These are phyloP conservation scores for Aix galericulata DNA, from an alignment of 2,113 vertebrate species.

Conservation along the genomic window DNA sequence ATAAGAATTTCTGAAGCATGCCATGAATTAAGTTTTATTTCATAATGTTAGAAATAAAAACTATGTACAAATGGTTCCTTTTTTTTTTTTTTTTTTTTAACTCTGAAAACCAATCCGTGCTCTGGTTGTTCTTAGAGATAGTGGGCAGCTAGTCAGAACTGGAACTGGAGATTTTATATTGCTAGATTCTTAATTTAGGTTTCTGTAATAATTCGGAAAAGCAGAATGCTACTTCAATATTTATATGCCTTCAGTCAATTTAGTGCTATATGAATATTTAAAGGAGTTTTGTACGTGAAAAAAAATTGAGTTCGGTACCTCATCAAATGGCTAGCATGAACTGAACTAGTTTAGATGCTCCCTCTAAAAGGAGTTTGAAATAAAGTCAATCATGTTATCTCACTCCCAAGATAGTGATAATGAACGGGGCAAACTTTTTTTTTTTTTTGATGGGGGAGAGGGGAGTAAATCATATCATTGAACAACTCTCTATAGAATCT, in stretches of 20 bases:
- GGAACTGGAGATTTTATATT: background rate
- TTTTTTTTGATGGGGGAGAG: background rate
- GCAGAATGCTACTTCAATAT: background rate
- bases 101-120: background rate
- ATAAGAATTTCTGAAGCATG: constrained; percentile 27
- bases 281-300: background rate
- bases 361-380: background rate
- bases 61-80: background rate
- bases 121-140: background rate
- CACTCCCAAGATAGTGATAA: background rate
- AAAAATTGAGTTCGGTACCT: background rate
- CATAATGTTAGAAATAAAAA: constrained; percentile 39
- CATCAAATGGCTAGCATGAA: background rate
- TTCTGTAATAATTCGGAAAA: background rate
- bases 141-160: background rate
- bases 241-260: background rate
- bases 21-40: constrained; percentile 5
- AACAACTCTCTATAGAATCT: background rate
- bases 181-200: background rate
- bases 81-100: background rate
- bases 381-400: background rate
- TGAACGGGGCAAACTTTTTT: background rate
- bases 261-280: background rate
- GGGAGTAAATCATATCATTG: background rate
- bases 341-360: background rate